A percentile compares a stretch with the other conserved stretches of the same genome.
These are phyloP conservation scores for Dynastes tityus DNA, from an alignment of 2,888 invertebrate genomes.

Conservation along the genomic window DNA sequence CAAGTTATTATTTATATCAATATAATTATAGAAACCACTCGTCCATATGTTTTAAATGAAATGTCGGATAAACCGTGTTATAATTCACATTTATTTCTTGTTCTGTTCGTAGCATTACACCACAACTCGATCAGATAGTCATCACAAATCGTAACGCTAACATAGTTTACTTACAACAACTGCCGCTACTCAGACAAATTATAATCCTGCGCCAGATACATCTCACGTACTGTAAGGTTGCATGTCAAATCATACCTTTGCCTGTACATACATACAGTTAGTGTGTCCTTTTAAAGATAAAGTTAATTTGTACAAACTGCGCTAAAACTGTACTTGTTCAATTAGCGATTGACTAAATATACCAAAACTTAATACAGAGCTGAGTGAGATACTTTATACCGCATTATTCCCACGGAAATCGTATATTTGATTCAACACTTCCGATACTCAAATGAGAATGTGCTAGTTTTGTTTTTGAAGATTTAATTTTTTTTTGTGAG, in stretches of 20 bases:
- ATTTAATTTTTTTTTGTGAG: no score
- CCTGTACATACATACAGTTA: neutral
- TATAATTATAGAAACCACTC: no score
- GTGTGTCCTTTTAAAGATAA: neutral
- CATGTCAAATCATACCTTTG: neutral
- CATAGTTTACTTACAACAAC: constrained; percentile 6
- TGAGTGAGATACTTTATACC: neutral
- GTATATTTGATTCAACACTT: no score
- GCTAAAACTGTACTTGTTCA: neutral
- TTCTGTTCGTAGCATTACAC: neutral
- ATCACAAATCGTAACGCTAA: constrained; percentile 2
- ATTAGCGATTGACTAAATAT: neutral
- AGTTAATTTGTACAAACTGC: no score
- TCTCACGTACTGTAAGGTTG: neutral
- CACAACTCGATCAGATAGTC: neutral
- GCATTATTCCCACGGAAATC: neutral
- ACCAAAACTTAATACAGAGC: neutral
- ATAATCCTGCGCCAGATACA: neutral
- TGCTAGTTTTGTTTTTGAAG: no score
- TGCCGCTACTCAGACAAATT: neutral
- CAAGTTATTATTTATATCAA: no score
- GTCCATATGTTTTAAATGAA: no score
- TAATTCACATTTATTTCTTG: neutral
- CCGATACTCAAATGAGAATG: no score
- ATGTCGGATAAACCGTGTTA: no score